A percentile compares a stretch with the other conserved stretches of the same genome.
Evolutionary conservation across 2,113 vertebrate genomes (phyloP).

Genomic region (Apteryx mantelli): DNA sequence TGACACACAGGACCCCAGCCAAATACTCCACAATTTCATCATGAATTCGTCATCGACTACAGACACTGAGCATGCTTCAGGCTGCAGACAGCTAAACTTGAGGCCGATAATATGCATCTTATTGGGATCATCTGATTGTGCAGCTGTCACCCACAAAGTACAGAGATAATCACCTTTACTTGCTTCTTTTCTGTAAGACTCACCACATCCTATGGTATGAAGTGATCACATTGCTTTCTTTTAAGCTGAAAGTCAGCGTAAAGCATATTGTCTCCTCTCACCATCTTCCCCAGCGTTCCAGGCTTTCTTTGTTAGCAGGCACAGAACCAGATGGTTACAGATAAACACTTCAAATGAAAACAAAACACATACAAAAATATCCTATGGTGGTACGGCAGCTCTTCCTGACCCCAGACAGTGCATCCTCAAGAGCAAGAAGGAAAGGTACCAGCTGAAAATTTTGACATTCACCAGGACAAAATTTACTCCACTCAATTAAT

Average conservation of each 20-base stretch:
- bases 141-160: slow-evolving; percentile 23
- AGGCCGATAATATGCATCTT: background rate
- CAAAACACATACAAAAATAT: background rate
- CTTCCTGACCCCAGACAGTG: background rate
- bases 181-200: background rate
- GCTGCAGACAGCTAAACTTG: slow-evolving; percentile 3
- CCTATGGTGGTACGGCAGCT: background rate
- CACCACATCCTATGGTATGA: background rate
- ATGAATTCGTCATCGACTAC: background rate
- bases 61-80: background rate
- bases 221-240: background rate
- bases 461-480: too few species aligned
- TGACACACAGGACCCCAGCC: background rate
- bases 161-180: background rate
- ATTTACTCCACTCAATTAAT: too few species aligned
- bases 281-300: background rate
- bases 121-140: background rate
- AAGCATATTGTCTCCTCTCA: slow-evolving; percentile 3
- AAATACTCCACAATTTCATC: background rate
- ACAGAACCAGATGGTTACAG: background rate
- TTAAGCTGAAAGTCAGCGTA: background rate
- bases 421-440: background rate
- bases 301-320: background rate
- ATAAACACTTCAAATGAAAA: background rate
- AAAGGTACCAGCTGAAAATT: background rate